These are phyloP conservation scores for Pammene fasciana DNA, from an alignment of 2,888 invertebrate genomes.

Conservation along the genomic window DNA sequence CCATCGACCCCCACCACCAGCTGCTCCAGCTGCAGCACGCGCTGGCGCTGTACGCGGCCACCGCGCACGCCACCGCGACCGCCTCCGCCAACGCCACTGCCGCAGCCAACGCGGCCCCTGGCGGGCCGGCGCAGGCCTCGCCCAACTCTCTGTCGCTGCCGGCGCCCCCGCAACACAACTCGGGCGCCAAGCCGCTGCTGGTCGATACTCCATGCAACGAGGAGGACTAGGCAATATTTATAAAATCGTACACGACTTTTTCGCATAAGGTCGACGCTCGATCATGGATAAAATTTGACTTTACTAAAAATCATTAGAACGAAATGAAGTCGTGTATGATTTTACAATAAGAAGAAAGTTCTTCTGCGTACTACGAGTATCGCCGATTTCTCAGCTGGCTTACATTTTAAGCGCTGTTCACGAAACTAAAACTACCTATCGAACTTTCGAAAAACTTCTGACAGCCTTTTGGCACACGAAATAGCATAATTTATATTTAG, in stretches of 20 bases:
- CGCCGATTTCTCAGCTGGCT: slow-evolving; percentile 2
- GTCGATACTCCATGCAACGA: slow-evolving; percentile 78
- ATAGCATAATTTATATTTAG: slow-evolving; percentile 74
- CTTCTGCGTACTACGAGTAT: neutral
- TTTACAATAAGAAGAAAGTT: slow-evolving; percentile 16
- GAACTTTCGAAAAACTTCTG: slow-evolving; percentile 63
- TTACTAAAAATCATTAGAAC: slow-evolving; percentile 6
- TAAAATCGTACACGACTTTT: slow-evolving; percentile 30
- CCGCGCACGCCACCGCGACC: slow-evolving; percentile 70
- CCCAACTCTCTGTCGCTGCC: slow-evolving; percentile 61
- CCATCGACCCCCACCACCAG: slow-evolving; percentile 77
- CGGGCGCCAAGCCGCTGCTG: slow-evolving; percentile 70
- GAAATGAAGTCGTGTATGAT: slow-evolving; percentile 25
- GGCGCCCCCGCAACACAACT: slow-evolving; percentile 59
- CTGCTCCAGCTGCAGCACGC: slow-evolving; percentile 78
- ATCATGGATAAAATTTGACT: slow-evolving; percentile 20
- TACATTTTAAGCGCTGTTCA: slow-evolving; percentile 19
- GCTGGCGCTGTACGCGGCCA: slow-evolving; percentile 76
- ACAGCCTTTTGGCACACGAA: slow-evolving; percentile 73
- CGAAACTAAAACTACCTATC: slow-evolving; percentile 23
- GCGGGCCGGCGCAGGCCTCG: slow-evolving; percentile 61
- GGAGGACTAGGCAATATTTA: slow-evolving; percentile 63
- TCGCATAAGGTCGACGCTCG: slow-evolving; percentile 6
- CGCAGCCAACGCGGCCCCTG: slow-evolving; percentile 50
- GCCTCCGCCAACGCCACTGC: slow-evolving; percentile 55